Evolutionary conservation across 1,140 invertebrate species (phyloP), one percentile per base, ranked within the genome.

Genomic region (Drosophila lowei): DNA sequence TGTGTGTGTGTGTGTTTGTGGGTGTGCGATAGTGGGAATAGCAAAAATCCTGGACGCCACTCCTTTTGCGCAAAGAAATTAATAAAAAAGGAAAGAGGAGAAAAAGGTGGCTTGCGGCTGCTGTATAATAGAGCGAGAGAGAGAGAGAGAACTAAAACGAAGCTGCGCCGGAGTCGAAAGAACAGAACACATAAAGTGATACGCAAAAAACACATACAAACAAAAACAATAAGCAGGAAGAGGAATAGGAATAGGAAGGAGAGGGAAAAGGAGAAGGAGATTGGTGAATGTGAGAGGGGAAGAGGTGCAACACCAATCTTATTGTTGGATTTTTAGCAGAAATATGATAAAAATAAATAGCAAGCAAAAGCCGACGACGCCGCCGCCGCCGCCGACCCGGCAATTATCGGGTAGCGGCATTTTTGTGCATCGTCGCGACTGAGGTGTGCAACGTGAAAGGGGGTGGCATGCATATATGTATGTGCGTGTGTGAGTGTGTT

Each of bases 31-130:
- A 49, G 47, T 60, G 49, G 46, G 53, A 71, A 38, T 13, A 38
- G 34, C 34, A 81, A 77, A 77, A 66, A 77, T 64, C 49, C 62
- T 73, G 56, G 72, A 76, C 81, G 81, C 81, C 81, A 85, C 81
- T 85, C 81, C 81, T 85, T 85, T 86, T 86, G 80, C 72, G 77
- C 72, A 80, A 85, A 68, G 70, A 76, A 80, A 71, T 71, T 53
- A 70, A 63, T 56, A 47, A 43, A 60, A 72, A 77, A 77, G 66
- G 60, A 75, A 72, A 52, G 53, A 55, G 72, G 49, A 50, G 15
- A 25, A 53, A 41, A 42, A 68, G 59, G 48, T 42, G 44, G 57
- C 34, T 38, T 38, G 11, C 11, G 53, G 38, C 23, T 41, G 64
- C 66, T 58, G 65, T 63, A 61, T 56, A 38, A 54, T 53, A 77